Percentiles rank a stretch among this genome's conserved stretches.
phyloP scores from a whole-genome alignment of 2,113 vertebrate genomes.

The Uropsilus gracilis region DNA sequence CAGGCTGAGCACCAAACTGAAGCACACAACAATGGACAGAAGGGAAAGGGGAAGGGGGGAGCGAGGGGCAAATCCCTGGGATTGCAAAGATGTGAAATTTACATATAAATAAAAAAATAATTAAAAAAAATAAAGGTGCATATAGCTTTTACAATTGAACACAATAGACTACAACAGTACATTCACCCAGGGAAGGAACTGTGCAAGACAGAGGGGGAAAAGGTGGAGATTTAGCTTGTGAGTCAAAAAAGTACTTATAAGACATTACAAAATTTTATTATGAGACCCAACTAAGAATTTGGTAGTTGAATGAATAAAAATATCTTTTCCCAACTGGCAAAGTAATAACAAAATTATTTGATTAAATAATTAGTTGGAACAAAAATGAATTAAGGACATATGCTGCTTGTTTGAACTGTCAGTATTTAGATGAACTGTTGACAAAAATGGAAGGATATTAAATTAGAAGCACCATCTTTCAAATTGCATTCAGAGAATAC shows the following conservation, averaged over 20 bases:
- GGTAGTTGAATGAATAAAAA: slow-evolving; percentile 65
- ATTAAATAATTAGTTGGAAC: slow-evolving; percentile 50
- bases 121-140: background rate
- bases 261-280: background rate
- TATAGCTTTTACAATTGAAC: background rate
- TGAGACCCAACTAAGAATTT: slow-evolving; percentile 51
- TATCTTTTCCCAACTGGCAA: slow-evolving; percentile 75
- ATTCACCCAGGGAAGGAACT: background rate
- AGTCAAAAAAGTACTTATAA: background rate
- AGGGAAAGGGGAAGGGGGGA: no score
- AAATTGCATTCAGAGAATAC: slow-evolving; percentile 67
- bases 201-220: background rate
- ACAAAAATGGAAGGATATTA: slow-evolving; percentile 77
- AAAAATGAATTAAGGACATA: slow-evolving; percentile 69
- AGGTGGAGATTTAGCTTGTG: background rate
- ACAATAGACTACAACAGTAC: background rate
- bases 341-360: slow-evolving; percentile 56
- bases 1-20: no score
- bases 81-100: no score
- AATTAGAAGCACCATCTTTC: slow-evolving; percentile 71
- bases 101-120: no score
- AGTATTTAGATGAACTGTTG: slow-evolving; percentile 67
- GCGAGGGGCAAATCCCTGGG: no score
- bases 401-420: slow-evolving; percentile 70
- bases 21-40: no score